Conservation (phyloP, 2,113 vertebrate genomes). For the Calyptomena viridis region DNA sequence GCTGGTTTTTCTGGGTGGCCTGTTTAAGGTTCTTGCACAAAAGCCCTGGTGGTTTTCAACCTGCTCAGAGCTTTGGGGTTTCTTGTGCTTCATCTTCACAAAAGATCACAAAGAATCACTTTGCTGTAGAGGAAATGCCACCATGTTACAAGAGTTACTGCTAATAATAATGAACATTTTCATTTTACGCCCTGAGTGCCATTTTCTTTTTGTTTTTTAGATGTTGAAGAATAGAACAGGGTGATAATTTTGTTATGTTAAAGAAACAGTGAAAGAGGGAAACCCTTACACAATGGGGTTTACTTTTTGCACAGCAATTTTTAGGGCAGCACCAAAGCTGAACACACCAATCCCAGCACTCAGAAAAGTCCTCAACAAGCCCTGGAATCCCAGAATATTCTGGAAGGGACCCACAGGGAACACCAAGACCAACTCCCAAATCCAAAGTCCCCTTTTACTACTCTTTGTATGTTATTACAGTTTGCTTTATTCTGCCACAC, state of each 20-base stretch:
- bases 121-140: neutral
- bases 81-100: neutral
- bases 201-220: neutral
- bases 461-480: rapidly evolving
- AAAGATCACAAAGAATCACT: neutral
- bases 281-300: neutral
- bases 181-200: neutral
- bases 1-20: constrained; percentile 9
- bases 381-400: neutral
- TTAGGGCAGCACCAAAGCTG: neutral
- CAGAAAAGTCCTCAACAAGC: rapidly evolving
- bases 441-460: neutral
- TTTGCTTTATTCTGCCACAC: neutral
- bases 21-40: neutral
- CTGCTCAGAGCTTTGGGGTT: neutral
- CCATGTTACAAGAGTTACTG: neutral
- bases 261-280: neutral
- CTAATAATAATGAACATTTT: neutral
- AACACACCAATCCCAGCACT: neutral
- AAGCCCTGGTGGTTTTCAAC: neutral
- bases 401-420: neutral
- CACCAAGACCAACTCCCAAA: neutral
- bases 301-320: neutral
- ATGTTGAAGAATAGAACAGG: neutral
- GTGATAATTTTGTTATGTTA: neutral